A percentile compares a stretch with the other conserved stretches of the same genome.
These are phyloP conservation scores for Contarinia nasturtii DNA, from an alignment of 1,140 invertebrate species.

Conservation along the genomic window DNA sequence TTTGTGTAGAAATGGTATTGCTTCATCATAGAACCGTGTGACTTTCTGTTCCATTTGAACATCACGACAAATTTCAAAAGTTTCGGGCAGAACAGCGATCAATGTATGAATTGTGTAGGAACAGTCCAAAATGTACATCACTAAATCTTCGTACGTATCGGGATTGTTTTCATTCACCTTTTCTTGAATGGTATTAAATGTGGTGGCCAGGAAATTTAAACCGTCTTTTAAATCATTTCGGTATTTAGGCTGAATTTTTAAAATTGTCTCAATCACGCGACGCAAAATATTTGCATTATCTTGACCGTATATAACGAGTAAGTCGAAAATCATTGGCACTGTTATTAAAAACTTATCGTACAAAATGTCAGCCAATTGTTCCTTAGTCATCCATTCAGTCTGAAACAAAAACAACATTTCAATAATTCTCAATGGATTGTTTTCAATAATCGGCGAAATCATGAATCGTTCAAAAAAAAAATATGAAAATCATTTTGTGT, in stretches of 20 bases:
- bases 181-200: conserved; percentile 19
- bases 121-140: conserved; percentile 49
- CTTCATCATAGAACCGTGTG: conserved; percentile 40
- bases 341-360: conserved; percentile 68
- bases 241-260: conserved; percentile 49
- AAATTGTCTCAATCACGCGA: conserved; percentile 43
- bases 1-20: conserved; percentile 39
- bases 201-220: conserved; percentile 28
- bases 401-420: no score
- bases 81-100: conserved; percentile 36
- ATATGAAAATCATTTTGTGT: not conserved
- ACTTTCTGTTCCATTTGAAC: conserved; percentile 26
- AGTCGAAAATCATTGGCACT: conserved; percentile 58
- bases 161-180: conserved; percentile 14
- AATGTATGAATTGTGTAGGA: conserved; percentile 43
- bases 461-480: conserved; percentile 2
- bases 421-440: no score
- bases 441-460: not conserved
- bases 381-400: conserved; percentile 39
- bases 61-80: conserved; percentile 16
- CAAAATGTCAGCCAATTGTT: conserved; percentile 44
- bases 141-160: conserved; percentile 38
- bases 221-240: conserved; percentile 39
- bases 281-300: conserved; percentile 38
- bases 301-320: conserved; percentile 48